phyloP scores from a whole-genome alignment of 2,113 vertebrate species.

The Psittacula cyanocephala region DNA sequence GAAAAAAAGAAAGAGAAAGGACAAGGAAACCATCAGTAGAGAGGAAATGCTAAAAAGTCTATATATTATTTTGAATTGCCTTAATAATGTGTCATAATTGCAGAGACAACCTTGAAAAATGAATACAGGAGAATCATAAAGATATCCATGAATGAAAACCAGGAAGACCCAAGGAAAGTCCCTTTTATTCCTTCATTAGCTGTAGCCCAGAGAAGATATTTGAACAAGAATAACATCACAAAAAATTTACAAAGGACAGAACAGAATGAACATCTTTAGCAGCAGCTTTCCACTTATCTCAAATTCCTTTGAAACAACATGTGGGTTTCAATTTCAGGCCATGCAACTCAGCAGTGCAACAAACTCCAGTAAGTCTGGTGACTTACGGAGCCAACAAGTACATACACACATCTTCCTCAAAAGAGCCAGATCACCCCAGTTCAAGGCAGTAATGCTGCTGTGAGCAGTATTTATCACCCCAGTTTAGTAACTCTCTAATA shows the following conservation, averaged over 20 bases:
- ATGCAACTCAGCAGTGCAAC: background rate
- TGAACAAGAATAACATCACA: slow-evolving; percentile 36
- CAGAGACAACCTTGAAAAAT: slow-evolving; percentile 71
- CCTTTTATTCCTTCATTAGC: slow-evolving; percentile 49
- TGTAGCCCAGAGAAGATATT: slow-evolving; percentile 36
- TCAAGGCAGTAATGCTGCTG: background rate
- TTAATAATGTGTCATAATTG: slow-evolving; percentile 72
- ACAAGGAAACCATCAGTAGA: slow-evolving; percentile 67
- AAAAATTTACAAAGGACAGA: slow-evolving; percentile 21
- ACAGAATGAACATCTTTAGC: background rate
- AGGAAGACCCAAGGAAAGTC: slow-evolving; percentile 38
- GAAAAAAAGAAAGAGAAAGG: slow-evolving; percentile 46
- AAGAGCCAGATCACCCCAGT: background rate
- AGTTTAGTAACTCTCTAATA: background rate
- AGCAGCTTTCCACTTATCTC: slow-evolving; percentile 13
- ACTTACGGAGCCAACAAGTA: background rate
- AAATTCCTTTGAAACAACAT: background rate
- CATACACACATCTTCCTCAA: background rate
- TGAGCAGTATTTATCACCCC: background rate
- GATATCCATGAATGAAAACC: slow-evolving; percentile 62
- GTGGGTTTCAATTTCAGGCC: background rate
- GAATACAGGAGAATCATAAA: slow-evolving; percentile 70
- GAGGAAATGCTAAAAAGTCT: slow-evolving; percentile 74
- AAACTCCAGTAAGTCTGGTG: background rate
- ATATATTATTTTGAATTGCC: slow-evolving; percentile 77